These are phyloP conservation scores for Brachyopa scutellaris DNA, from an alignment of 2,888 invertebrate species.

Conservation along the genomic window DNA sequence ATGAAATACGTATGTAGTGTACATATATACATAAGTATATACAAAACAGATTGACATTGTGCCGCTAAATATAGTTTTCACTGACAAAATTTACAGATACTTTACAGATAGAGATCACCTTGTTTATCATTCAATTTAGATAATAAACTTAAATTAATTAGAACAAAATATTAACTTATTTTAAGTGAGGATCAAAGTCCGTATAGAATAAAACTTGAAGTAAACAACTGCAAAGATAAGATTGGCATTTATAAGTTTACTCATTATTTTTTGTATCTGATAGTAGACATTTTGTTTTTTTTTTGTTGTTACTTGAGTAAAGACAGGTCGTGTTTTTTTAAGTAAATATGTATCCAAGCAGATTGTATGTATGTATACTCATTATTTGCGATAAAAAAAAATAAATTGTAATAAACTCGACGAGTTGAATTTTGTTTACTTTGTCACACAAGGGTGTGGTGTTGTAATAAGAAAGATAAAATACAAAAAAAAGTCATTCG, in stretches of 20 bases:
- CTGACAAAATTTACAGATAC: too few species aligned
- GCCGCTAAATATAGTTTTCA: too few species aligned
- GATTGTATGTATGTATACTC: neutral
- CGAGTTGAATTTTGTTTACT: neutral
- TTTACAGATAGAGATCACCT: too few species aligned
- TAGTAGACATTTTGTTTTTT: neutral
- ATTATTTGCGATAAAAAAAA: constrained; percentile 6
- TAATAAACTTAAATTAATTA: neutral
- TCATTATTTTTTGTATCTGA: neutral
- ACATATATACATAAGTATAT: too few species aligned
- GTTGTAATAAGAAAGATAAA: neutral
- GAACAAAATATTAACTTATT: too few species aligned
- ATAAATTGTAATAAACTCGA: constrained; percentile 3
- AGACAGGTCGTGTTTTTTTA: neutral
- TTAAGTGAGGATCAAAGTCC: too few species aligned
- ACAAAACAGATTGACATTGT: too few species aligned
- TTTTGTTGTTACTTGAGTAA: neutral
- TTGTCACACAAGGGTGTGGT: neutral
- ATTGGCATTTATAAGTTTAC: neutral
- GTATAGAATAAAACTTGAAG: neutral
- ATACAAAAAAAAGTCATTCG: neutral
- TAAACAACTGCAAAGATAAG: constrained; percentile 7
- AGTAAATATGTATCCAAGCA: neutral
- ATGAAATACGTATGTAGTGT: too few species aligned
- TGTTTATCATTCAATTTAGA: too few species aligned